These are phyloP conservation scores for Arrhamphus sclerolepis DNA, from an alignment of 2,797 vertebrate species.

Conservation along the genomic window DNA sequence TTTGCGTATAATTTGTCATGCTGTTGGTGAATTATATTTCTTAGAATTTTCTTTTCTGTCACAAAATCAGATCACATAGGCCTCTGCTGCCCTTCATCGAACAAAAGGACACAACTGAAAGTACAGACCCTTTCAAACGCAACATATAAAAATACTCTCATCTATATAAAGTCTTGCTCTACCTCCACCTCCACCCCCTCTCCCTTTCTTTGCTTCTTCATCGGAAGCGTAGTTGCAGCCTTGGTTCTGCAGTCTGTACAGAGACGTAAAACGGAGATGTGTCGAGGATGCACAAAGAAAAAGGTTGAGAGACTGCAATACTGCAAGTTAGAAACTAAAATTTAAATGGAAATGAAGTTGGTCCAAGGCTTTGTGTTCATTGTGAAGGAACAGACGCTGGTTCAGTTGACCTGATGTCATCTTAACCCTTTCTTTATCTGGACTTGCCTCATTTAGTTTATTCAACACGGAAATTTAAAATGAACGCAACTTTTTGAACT, in stretches of 20 bases:
- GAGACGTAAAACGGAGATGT: conserved; percentile 9
- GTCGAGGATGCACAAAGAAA: conserved; percentile 30
- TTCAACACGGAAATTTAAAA: not conserved
- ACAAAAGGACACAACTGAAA: conserved; percentile 32
- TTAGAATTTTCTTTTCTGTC: not conserved
- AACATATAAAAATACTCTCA: not conserved
- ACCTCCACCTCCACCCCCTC: conserved; percentile 13
- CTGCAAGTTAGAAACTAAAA: conserved; percentile 24
- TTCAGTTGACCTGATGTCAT: conserved; percentile 13
- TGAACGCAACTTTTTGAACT: not conserved
- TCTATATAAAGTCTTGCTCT: conserved; percentile 6
- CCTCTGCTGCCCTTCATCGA: not conserved
- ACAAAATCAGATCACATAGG: conserved; percentile 6
- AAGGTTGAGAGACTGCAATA: conserved; percentile 13
- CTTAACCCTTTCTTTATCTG: conserved; percentile 5
- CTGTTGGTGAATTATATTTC: not conserved
- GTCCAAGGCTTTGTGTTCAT: conserved; percentile 45
- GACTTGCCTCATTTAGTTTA: not conserved
- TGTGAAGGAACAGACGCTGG: conserved; percentile 19
- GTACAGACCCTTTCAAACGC: conserved; percentile 23
- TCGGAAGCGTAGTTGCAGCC: conserved; percentile 28
- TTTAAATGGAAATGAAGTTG: conserved; percentile 20
- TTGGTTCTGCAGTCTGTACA: conserved; percentile 39
- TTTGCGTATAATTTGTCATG: not conserved
- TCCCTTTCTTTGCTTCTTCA: conserved; percentile 19